phyloP scores from a whole-genome alignment of 2,113 vertebrate genomes.

The Pterocles burchelli region DNA sequence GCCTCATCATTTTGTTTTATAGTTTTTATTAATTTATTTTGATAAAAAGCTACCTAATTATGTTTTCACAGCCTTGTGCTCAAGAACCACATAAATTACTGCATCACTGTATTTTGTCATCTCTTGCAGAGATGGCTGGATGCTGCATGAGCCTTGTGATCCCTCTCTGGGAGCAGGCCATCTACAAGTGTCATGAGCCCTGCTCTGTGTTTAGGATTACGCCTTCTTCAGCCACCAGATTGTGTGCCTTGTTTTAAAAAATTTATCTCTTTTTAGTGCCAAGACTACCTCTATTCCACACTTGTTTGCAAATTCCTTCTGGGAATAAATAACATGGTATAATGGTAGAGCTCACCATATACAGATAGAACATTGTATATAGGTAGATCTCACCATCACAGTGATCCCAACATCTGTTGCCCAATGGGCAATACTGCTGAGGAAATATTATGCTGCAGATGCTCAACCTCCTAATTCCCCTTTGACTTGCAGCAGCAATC shows the following conservation, averaged over 20 bases:
- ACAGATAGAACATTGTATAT: rapidly evolving
- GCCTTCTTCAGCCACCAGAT: not conserved
- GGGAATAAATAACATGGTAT: not conserved
- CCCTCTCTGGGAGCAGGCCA: not conserved
- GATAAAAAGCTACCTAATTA: constrained; percentile 63
- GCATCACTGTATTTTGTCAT: not conserved
- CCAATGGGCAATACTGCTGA: rapidly evolving
- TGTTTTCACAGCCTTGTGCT: constrained; percentile 33
- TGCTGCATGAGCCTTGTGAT: not conserved
- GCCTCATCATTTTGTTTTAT: constrained; percentile 61
- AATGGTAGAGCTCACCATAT: not conserved
- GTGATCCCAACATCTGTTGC: not conserved
- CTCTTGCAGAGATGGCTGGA: not conserved
- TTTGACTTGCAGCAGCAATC: not conserved
- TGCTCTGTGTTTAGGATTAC: not conserved
- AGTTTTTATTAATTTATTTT: constrained; percentile 54
- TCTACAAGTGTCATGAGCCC: not conserved
- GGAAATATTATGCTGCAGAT: not conserved
- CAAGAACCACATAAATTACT: not conserved
- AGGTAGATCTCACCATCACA: not conserved
- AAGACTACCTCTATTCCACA: not conserved
- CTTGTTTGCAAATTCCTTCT: not conserved
- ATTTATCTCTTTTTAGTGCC: not conserved
- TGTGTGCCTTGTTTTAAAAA: not conserved
- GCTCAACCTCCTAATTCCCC: not conserved